Evolutionary conservation across 2,888 invertebrate species (phyloP), one percentile per base, ranked within the genome.

Genomic region (Sclerodermus sp.): DNA sequence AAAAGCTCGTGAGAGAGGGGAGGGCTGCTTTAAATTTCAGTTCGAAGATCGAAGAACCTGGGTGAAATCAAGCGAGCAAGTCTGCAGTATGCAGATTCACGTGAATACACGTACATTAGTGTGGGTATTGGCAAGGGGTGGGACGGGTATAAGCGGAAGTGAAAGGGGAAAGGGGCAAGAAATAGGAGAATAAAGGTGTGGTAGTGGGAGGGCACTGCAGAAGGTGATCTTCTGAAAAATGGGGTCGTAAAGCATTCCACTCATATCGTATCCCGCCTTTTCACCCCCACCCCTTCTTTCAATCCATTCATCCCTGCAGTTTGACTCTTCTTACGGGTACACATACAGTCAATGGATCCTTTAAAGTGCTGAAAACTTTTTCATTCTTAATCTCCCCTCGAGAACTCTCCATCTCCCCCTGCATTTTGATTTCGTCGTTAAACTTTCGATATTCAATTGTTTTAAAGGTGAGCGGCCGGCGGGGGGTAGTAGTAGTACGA

Each of bases 181-280:
- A 14, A 31, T 41, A 42, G 40, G 23, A 39, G 42, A 45, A 34
- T 40, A 47, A 49, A 34, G 46, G 45, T 38, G 39, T n/a, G 47
- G 49, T 43, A 46, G 47, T 34, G 30, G 51, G 52, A 13, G 13
- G 13, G 34, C 34, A 13, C n/a, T 34, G 53, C 48, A 41, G 51
- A 53, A 59, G 66, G 61, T 68, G 71, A 68, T 69, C 64, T 70
- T 67, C 53, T 68, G 71, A 70, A 67, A 70, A 70, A 71, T 70
- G 67, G 61, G 68, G 60, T 68, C 70, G 61, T 70, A 68, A 70
- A 71, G 67, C 65, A 68, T 70, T 68, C 68, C 65, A 55, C 71
- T 68, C 64, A 67, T 70, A 70, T 69, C 66, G 58, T 58, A 63
- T 59, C 69, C 62, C 58, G 57, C 55, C 58, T 57, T 58, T 55